Conservation (phyloP, 2,797 vertebrate species). For the Manis pentadactyla region DNA sequence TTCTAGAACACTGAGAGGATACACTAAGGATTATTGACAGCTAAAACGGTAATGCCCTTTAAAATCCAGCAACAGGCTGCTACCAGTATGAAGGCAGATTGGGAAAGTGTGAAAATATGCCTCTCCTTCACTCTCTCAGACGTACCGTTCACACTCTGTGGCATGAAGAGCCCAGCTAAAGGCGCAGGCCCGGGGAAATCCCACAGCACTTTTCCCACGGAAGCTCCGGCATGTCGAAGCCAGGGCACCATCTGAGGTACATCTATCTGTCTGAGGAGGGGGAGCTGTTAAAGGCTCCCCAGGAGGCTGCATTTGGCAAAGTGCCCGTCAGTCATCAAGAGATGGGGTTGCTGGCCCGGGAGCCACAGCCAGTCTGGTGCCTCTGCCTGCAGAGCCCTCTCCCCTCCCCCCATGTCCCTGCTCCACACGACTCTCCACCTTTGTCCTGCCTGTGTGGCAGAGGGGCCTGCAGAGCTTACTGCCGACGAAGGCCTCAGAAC, state of each 20-base stretch:
- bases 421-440: background rate
- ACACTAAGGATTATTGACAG: background rate
- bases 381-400: background rate
- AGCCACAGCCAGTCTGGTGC: background rate
- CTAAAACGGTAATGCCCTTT: background rate
- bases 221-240: background rate
- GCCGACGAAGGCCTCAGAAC: too few species aligned
- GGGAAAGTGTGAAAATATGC: background rate
- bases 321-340: background rate
- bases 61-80: background rate
- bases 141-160: fast-evolving
- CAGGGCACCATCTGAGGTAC: fast-evolving
- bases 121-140: background rate
- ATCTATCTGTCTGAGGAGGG: background rate
- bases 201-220: background rate
- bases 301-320: background rate
- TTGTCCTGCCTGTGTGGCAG: background rate
- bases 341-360: background rate
- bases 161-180: background rate
- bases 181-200: background rate
- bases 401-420: background rate
- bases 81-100: background rate
- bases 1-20: background rate
- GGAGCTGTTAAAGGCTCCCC: background rate
- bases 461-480: background rate